Base-by-base conservation (phyloP, 1,140 invertebrate genomes). In the Drosophila miranda region DNA sequence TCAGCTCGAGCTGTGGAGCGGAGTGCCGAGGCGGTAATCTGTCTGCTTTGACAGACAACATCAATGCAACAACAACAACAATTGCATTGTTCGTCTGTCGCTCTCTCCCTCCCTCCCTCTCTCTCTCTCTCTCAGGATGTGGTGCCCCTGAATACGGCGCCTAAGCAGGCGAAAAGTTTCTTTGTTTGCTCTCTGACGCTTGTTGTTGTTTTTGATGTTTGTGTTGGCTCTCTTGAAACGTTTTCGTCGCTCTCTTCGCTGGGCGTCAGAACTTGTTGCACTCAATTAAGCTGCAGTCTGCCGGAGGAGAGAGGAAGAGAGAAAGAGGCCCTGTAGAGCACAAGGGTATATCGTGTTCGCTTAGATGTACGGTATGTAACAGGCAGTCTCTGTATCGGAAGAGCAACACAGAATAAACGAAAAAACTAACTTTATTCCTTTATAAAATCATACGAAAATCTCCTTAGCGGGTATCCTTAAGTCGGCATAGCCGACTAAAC, bases 11-110 rank as follows among this genome's bases (percentile, higher is more conserved):
- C 38, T 8, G 28, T 6, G 14, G 19, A 14, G 4, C 59, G 48
- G 14, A 13, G 58, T 19, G 41, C 23, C 21, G 67, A 19, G 55
- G 55, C 26, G 44, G 53, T 59, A 58, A 58, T 71, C 66, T 64
- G 81, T 86, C 81, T 86, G 81, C 76, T 59, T 64, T 80, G 80
- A 86, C 80, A 80, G 80, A 83, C 80, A 76, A 42, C 59, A 41
- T 53, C 53, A 56, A 19, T 46, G 41, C n/a, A n/a, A n/a, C n/a
- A n/a, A n/a, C n/a, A n/a, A n/a, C n/a, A n/a, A n/a, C 72, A 75
- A 66, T 56, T 67, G 71, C 72, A 75, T 75, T 75, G 72, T 75
- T 75, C 38, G 21, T 38, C 52, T 45, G 62, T 41, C 73, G 53
- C 49, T 21, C 28, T 38, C n/a, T 2, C 23, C 28, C 42, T 30